Percentiles rank a stretch among this genome's conserved stretches.
Conservation (phyloP, 1,140 invertebrate genomes). For the Stratiolaelaps scimitus region DNA sequence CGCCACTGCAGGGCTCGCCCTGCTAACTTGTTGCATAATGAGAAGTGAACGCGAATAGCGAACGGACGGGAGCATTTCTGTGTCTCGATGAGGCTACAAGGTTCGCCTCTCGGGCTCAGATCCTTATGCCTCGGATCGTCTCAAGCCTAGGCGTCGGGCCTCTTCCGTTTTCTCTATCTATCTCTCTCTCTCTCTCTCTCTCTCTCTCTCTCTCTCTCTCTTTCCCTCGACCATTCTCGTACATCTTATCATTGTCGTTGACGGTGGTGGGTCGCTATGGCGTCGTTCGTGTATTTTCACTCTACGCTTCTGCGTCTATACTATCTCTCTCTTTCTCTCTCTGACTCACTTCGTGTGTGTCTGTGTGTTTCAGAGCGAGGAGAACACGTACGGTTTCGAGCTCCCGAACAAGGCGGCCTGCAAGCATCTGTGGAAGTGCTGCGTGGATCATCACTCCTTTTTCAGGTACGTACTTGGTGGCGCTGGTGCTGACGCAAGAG, state of each 20-base stretch:
- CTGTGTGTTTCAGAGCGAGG: slow-evolving; percentile 58
- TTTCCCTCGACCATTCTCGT: background rate
- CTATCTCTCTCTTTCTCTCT: slow-evolving; percentile 18
- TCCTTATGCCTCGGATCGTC: no score
- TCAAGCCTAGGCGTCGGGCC: background rate
- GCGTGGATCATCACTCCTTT: slow-evolving; percentile 96
- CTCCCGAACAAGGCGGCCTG: slow-evolving; percentile 91
- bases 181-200: slow-evolving; percentile 28
- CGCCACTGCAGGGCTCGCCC: slow-evolving; percentile 35
- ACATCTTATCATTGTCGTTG: background rate
- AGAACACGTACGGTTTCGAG: slow-evolving; percentile 87
- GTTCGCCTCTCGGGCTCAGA: no score
- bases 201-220: no score
- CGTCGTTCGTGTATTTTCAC: slow-evolving; percentile 27
- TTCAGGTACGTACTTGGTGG: slow-evolving; percentile 52
- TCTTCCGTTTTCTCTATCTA: slow-evolving; percentile 34
- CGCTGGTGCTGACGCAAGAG: slow-evolving; percentile 42
- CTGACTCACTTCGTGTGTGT: background rate
- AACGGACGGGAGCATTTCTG: no score
- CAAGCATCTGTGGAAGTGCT: slow-evolving; percentile 99
- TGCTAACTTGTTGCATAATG: slow-evolving; percentile 33
- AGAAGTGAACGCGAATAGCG: slow-evolving; percentile 35
- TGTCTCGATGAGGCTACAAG: no score
- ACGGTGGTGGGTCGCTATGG: background rate
- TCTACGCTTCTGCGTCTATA: background rate